Percentiles rank a stretch among this genome's conserved stretches.
phyloP scores from a whole-genome alignment of 2,113 vertebrate species.

The Dicaeum eximium region DNA sequence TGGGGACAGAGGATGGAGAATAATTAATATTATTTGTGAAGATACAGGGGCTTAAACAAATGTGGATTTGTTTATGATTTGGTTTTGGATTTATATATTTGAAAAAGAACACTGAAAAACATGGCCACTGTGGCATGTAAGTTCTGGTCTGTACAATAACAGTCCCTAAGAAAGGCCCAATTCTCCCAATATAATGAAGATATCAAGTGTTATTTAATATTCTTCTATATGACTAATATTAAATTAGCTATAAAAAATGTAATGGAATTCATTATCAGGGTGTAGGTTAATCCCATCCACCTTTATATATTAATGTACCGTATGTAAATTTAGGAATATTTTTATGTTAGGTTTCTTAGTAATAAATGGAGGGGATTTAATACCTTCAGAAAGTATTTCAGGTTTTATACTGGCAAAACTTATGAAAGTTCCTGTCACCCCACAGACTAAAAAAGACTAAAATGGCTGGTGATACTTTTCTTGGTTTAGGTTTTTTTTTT shows the following conservation, averaged over 20 bases:
- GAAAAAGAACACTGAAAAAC: background rate
- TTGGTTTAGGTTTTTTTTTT: background rate
- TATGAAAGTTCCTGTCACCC: background rate
- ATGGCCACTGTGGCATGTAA: background rate
- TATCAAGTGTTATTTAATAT: background rate
- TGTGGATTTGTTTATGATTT: background rate
- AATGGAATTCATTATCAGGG: background rate
- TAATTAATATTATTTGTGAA: background rate
- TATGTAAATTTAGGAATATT: background rate
- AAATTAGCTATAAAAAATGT: background rate
- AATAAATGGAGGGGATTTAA: background rate
- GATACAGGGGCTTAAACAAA: background rate
- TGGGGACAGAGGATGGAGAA: background rate
- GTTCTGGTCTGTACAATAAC: background rate
- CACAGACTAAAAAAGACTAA: background rate
- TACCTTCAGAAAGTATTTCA: background rate
- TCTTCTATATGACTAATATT: background rate
- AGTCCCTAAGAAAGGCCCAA: background rate
- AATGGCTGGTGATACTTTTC: background rate
- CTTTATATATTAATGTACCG: background rate
- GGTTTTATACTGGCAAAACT: background rate
- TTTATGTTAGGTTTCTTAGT: background rate
- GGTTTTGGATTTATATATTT: accelerated
- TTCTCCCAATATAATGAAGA: background rate
- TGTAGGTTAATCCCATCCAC: background rate